These are phyloP conservation scores for Sicus ferrugineus DNA, from an alignment of 2,888 invertebrate genomes.

Conservation along the genomic window DNA sequence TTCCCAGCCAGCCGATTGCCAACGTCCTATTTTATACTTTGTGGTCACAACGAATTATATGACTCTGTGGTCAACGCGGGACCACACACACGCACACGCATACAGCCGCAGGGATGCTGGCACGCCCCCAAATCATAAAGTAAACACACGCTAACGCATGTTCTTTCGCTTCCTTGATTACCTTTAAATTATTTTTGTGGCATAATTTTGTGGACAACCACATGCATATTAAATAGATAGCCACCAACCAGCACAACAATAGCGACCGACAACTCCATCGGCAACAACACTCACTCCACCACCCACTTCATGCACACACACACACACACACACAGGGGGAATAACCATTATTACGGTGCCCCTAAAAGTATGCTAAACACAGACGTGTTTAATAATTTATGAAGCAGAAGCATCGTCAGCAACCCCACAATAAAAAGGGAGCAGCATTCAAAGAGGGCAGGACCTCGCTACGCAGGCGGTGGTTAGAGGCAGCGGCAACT, in stretches of 20 bases:
- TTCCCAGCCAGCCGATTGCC: too few relatives aligned
- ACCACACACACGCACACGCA: conserved; percentile 8
- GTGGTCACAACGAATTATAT: conserved; percentile 29
- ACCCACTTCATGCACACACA: conserved; percentile 18
- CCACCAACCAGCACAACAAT: conserved; percentile 16
- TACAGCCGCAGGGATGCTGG: neutral
- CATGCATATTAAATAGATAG: conserved; percentile 47
- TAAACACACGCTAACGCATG: conserved; percentile 42
- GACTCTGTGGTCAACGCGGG: neutral
- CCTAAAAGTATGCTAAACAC: conserved; percentile 54
- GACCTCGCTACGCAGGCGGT: too few relatives aligned
- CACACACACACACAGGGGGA: conserved; percentile 25
- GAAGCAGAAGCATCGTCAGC: conserved; percentile 33
- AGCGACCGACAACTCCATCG: conserved; percentile 8
- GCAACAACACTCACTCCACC: conserved; percentile 15
- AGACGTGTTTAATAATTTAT: conserved; percentile 61
- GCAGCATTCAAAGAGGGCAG: neutral
- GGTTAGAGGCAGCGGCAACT: neutral
- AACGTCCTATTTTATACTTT: conserved; percentile 16
- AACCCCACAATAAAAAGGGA: neutral
- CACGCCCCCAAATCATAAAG: neutral
- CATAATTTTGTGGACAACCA: conserved; percentile 56
- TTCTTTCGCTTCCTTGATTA: conserved; percentile 57
- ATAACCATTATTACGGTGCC: conserved; percentile 40
- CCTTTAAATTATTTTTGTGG: conserved; percentile 63